phyloP scores from a whole-genome alignment of 2,888 invertebrate species.

The Holacanthella duospinosa region DNA sequence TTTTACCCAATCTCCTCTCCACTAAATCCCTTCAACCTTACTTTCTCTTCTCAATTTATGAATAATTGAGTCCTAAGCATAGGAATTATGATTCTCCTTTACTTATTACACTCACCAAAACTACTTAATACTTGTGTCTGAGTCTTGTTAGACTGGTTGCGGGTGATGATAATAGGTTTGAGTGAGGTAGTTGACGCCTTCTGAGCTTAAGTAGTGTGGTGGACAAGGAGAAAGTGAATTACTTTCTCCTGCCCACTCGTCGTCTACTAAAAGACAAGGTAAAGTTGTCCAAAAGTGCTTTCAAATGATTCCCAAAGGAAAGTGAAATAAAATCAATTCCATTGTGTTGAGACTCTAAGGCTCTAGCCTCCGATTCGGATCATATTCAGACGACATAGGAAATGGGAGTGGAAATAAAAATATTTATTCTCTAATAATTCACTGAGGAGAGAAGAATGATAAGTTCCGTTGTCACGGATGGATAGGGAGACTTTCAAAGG shows the following conservation, averaged over 20 bases:
- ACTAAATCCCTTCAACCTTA: no score
- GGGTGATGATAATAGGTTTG: background rate
- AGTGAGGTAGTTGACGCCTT: background rate
- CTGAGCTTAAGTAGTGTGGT: background rate
- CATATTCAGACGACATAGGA: slow-evolving; percentile 1
- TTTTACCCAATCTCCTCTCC: no score
- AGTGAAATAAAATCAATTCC: slow-evolving; percentile 5
- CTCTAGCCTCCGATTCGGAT: background rate
- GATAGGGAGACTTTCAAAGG: no score
- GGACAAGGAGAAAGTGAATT: background rate
- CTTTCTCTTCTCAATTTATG: background rate
- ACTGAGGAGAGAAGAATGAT: background rate
- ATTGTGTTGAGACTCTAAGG: background rate
- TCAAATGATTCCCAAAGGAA: slow-evolving; percentile 2
- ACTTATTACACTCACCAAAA: no score
- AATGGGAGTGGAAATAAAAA: background rate
- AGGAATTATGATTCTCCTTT: no score
- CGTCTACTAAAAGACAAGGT: background rate
- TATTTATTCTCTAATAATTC: background rate
- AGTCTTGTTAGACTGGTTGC: no score
- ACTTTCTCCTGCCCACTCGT: background rate
- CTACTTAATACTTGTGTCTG: no score
- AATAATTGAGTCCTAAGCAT: no score
- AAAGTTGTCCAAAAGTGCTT: background rate
- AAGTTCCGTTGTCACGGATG: no score